Evolutionary conservation across 2,113 vertebrate species (phyloP).

Genomic region (Clupea harengus): DNA sequence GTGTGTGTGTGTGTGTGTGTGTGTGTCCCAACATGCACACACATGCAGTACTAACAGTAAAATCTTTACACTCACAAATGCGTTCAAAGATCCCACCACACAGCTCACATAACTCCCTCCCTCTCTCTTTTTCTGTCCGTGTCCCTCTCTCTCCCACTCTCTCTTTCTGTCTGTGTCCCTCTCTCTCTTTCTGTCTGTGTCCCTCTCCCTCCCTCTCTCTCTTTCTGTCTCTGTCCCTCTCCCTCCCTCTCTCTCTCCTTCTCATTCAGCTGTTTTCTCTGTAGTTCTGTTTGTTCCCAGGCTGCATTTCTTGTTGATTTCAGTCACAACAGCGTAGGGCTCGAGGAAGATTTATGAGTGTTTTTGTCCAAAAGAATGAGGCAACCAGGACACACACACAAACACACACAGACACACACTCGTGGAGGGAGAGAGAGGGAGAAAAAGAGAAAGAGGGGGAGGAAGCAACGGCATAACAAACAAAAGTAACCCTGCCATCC

Average conservation of each 20-base stretch:
- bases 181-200: not conserved
- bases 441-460: not conserved
- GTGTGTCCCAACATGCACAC: not conserved
- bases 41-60: not conserved
- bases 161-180: not conserved
- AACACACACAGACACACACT: not conserved
- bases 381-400: constrained; percentile 57
- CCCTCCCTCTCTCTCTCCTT: not conserved
- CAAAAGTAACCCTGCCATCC: not conserved
- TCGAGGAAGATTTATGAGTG: constrained; percentile 9
- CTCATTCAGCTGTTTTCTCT: not conserved
- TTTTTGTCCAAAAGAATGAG: constrained; percentile 11
- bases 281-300: not conserved
- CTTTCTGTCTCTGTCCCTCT: not conserved
- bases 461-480: not conserved
- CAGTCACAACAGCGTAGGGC: not conserved
- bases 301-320: not conserved
- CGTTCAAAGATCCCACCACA: too few relatives aligned
- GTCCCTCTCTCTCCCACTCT: not conserved
- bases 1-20: not conserved
- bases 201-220: not conserved
- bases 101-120: too few relatives aligned
- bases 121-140: not conserved
- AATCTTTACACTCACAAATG: too few relatives aligned
- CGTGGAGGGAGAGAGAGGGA: not conserved